A percentile compares a stretch with the other conserved stretches of the same genome.
These are phyloP conservation scores for Myiozetetes cayanensis DNA, from an alignment of 2,113 vertebrate species.

Conservation along the genomic window DNA sequence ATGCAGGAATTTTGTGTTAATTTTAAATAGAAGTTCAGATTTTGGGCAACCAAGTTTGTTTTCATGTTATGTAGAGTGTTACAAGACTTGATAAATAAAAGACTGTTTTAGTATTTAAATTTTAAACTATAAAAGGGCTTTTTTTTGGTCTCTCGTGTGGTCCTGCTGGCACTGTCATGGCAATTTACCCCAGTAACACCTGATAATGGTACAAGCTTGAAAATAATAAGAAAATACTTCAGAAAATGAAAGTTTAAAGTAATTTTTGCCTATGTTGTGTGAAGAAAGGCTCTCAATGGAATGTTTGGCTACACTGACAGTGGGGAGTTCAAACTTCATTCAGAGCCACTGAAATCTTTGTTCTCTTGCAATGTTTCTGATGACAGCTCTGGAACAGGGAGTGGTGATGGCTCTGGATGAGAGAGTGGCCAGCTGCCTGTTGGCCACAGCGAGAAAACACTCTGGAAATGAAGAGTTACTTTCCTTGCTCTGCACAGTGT, in stretches of 20 bases:
- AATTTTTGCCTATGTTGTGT: not conserved
- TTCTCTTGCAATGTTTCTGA: not conserved
- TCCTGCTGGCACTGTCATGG: not conserved
- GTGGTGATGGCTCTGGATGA: not conserved
- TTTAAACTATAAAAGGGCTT: not conserved
- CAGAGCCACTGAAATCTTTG: not conserved
- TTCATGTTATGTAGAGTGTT: not conserved
- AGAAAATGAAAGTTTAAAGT: not conserved
- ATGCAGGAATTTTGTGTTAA: not conserved
- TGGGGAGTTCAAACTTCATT: not conserved
- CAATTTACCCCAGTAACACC: not conserved
- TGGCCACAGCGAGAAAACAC: constrained; percentile 9
- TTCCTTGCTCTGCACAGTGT: constrained; percentile 12
- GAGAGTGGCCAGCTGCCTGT: not conserved
- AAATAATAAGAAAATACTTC: not conserved
- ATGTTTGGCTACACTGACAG: not conserved
- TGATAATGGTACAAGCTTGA: not conserved
- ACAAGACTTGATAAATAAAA: not conserved
- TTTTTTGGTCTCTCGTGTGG: not conserved
- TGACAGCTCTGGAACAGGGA: constrained; percentile 44
- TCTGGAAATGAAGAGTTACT: constrained; percentile 24
- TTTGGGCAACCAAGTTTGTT: not conserved
- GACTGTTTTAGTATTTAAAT: not conserved
- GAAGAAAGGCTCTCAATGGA: not conserved
- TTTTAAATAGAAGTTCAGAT: not conserved